Base-by-base conservation (phyloP, 1,140 invertebrate species). In the Colletes gigas region DNA sequence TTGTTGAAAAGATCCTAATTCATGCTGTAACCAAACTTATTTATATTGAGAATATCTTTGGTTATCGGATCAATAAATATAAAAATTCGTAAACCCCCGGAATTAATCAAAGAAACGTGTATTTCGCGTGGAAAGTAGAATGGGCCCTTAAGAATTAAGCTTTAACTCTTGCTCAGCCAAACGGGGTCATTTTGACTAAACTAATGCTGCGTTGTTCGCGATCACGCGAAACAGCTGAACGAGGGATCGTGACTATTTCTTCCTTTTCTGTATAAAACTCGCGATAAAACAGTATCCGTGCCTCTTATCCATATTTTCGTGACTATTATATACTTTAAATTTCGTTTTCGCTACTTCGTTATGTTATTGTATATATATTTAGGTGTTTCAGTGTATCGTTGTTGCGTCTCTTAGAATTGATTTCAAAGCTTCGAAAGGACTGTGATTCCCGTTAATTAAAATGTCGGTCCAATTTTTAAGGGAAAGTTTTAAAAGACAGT, bases 331-430 rank as follows among this genome's bases (percentile, higher is more conserved):
- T 65, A 47, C 17, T 73, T 75, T 67, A 17, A 74, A 67, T 67
- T 66, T 54, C 55, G 14, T 78, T 78, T 50, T n/a, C n/a, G 50
- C 50, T 63, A 72, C 39, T 80, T 80, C 44, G 30, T 67, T 80
- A 80, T 12, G 63, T 52, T 80, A 52, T 30, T 78, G 60, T 73
- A 78, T 44, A 78, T 73, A 78, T 55, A 74, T 67, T 60, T 80
- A 75, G 71, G 19, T 75, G 41, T 75, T 63, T 75, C 70, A 15
- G 41, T 66, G 62, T 65, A 79, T 75, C n/a, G 62, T 72, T 78
- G 52, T 50, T 50, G 78, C 62, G 52, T 80, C 54, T 74, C 7
- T 57, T 74, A 74, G 39, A 21, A 21, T 74, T 59, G 62, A 39
- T 80, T 14, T 3, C 70, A 6, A 10, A 30, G 10, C 41, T 78